Evolutionary conservation across 2,113 vertebrate genomes (phyloP), one percentile per base, ranked within the genome.

Genomic region (Pterocles gutturalis): DNA sequence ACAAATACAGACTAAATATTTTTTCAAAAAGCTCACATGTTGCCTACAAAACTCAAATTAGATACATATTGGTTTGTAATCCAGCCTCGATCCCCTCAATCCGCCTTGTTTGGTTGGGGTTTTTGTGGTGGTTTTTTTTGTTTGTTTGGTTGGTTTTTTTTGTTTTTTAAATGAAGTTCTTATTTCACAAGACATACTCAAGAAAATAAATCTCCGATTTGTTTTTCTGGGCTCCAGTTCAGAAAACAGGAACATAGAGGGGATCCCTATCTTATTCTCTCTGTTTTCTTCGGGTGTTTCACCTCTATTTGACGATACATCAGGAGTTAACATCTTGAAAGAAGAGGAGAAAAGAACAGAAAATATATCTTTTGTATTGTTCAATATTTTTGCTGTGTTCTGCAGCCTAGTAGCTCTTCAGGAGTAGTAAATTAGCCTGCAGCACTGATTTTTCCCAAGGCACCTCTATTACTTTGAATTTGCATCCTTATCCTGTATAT

Each of bases 381-480:
- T 83, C 13, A 2, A 25, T 91, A 83, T 82, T 92, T 95, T 78
- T 34, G 17, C 24, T 67, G 7, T 84, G 38, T 55, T 90, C 69
- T 84, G 33, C 53, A 90, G 60, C 31, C 60, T 78, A 64, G 88
- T 66, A 89, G 33, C 53, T 89, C 72, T 80, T 95, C 72, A 93
- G 71, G 38, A 94, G 53, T 41, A 83, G 88, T 45, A 90, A 71
- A 92, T 78, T 93, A 92, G 83, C 86, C 86, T 72, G 69, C 65
- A 95, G 90, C 65, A 92, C 72, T 87, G 90, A 89, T 95, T 96
- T 96, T 84, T 67, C 93, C 96, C 92, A 48, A 93, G 93, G 51
- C 60, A 75, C 90, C 34, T 92, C 79, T 88, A 53, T 78, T 89
- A 75, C 90, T 94, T 88, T 64, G 83, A 75, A 92, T 96, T 87